Percentiles rank a stretch among this genome's conserved stretches.
Conservation (phyloP, 2,113 vertebrate species). For the Brachypteracias leptosomus region DNA sequence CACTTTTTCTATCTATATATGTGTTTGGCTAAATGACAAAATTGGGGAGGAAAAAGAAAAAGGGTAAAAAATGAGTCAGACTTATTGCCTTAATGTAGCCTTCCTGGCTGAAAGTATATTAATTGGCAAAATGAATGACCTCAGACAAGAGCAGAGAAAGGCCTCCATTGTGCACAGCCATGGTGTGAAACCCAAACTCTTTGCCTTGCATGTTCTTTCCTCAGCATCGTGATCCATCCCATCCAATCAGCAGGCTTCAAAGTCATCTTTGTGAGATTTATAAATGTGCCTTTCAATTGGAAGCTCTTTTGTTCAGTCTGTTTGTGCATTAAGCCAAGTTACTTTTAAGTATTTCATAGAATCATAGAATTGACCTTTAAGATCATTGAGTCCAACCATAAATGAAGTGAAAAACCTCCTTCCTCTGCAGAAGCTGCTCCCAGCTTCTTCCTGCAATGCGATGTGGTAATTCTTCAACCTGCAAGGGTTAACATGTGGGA, state of each 20-base stretch:
- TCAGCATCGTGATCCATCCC: background rate
- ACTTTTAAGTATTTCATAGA: background rate
- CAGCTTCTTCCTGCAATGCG: rapidly evolving
- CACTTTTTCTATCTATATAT: constrained; percentile 36
- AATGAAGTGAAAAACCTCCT: background rate
- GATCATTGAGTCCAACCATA: background rate
- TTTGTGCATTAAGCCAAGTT: background rate
- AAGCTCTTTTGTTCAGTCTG: background rate
- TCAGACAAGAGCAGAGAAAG: constrained; percentile 45
- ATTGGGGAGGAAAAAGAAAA: background rate
- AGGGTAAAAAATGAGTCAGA: constrained; percentile 39
- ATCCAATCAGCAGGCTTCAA: background rate
- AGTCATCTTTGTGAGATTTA: background rate
- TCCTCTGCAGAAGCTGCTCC: background rate
- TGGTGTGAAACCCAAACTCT: background rate
- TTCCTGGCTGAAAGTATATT: constrained; percentile 25
- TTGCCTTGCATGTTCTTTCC: background rate
- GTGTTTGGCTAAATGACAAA: constrained; percentile 47
- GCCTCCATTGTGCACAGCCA: background rate
- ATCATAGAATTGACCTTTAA: background rate
- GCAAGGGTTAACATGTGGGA: background rate
- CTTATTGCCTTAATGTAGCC: constrained; percentile 45
- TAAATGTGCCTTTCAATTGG: background rate
- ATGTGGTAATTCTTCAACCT: background rate
- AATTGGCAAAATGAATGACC: constrained; percentile 54